These are phyloP conservation scores for Xenotilapia leptura DNA, from an alignment of 2,113 vertebrate species.

Conservation along the genomic window DNA sequence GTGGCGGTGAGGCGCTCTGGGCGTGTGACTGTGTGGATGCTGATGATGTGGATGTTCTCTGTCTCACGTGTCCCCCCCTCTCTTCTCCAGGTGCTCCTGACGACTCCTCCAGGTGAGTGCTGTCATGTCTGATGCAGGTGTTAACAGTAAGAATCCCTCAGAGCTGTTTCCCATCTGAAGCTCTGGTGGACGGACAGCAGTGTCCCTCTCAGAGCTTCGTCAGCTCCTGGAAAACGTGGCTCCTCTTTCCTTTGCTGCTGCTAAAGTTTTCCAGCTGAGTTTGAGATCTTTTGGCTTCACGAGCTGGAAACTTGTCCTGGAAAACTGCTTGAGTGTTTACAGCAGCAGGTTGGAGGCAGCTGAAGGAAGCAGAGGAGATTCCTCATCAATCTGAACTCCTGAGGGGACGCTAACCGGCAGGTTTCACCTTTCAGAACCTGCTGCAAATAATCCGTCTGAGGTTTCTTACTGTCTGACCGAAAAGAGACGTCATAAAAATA, in stretches of 20 bases:
- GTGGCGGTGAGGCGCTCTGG: neutral
- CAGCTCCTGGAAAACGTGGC: neutral
- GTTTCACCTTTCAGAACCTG: neutral
- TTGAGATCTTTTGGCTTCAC: neutral
- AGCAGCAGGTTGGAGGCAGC: neutral
- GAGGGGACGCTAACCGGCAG: neutral
- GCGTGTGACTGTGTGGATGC: neutral
- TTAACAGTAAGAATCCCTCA: neutral
- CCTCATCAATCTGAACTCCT: neutral
- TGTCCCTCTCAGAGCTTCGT: neutral
- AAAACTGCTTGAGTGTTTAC: neutral
- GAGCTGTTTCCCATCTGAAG: neutral
- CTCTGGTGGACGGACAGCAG: neutral
- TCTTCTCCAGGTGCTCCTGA: neutral
- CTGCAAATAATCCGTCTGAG: neutral
- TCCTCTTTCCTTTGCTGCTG: neutral
- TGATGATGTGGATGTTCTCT: neutral
- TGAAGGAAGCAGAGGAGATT: neutral
- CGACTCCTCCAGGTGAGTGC: conserved; percentile 3
- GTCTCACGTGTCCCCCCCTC: neutral
- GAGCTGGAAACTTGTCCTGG: neutral
- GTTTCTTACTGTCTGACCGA: neutral
- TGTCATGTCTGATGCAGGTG: neutral
- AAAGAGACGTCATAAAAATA: neutral
- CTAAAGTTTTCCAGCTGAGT: neutral